Evolutionary conservation across 2,113 vertebrate genomes (phyloP), one percentile per base, ranked within the genome.

Genomic region (Hypomesus transpacificus): DNA sequence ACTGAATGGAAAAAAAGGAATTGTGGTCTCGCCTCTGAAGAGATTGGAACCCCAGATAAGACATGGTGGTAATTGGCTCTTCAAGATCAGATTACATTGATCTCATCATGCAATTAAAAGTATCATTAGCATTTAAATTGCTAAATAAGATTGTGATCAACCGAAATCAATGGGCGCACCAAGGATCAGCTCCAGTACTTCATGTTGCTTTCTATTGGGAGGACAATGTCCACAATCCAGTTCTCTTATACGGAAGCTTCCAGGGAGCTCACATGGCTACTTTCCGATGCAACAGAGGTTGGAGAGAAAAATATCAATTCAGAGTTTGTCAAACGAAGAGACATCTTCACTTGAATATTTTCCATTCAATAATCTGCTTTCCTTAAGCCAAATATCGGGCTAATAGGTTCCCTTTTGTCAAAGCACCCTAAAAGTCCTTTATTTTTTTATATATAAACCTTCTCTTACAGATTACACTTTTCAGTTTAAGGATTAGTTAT

Each of bases 51-150:
- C 39, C 39, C 52, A 85, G 83, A 89, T 85, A 87, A 89, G 85
- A 85, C 82, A 79, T 76, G 80, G 74, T 79, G 85, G 85, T 90
- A 89, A 90, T 91, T 88, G 84, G 80, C 87, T 87, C 78, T 82
- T 66, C 74, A 82, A 85, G 84, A 91, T 90, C 87, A 86, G 84
- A 89, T 88, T 83, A 75, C 78, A 82, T 83, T 87, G 80, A 87
- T 87, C 86, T 78, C 80, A 60, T 86, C 82, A 77, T 66, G 85
- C 87, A 91, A 92, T 92, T 92, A 92, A 88, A 91, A 90, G 85
- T 88, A 88, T 88, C 86, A 92, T 92, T 92, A 91, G 89, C 89
- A 92, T 92, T 92, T 92, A 91, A 92, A 92, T 92, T 87, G 84
- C 77, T 86, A 89, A 90, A 88, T 90, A 88, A 89, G 91, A 91